Evolutionary conservation across 2,113 vertebrate species (phyloP), one percentile per base, ranked within the genome.

Genomic region (Potamarius usumacintae): DNA sequence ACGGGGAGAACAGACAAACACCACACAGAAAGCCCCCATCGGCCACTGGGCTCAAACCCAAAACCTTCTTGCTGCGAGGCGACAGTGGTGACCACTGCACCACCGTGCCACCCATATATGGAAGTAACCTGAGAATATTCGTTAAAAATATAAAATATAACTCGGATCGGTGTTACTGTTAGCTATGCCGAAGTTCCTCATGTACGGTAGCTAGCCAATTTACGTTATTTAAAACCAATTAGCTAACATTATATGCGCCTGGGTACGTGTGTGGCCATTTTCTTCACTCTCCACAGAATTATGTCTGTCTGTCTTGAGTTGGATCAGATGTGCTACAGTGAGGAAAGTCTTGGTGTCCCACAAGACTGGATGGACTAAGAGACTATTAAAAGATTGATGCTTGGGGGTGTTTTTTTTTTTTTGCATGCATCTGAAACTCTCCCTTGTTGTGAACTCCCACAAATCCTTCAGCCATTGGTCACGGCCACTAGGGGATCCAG

Each of bases 381-480:
- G 78, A 57, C 53, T 57, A 58, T 58, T 62, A 77, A 85, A 86
- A 86, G 80, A 85, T 86, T 55, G 71, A 86, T 85, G 69, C 42
- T 22, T 52, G 42, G 42, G n/a, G 62, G 50, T 42, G 18, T 50
- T 42, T 79, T 62, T 60, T 55, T 55, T 42, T 79, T 74, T 50
- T 58, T 50, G 58, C 78, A 76, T 83, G 71, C 50, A 48, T 87
- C 17, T 69, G 72, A 82, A 83, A n/a, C 34, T 17, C 84, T 85
- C 84, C 27, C 52, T 89, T 88, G 80, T 86, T 90, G 83, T 85
- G 52, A 52, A 69, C 25, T 60, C 83, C 71, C 65, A 62, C 86
- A 89, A 87, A 90, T 91, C 74, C 85, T 52, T 72, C 65, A 83
- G 63, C 53, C 72, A 74, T 89, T 86, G 77, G 87, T 91, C 87